Conservation (phyloP, 2,888 invertebrate genomes). For the Meteorus colon region DNA sequence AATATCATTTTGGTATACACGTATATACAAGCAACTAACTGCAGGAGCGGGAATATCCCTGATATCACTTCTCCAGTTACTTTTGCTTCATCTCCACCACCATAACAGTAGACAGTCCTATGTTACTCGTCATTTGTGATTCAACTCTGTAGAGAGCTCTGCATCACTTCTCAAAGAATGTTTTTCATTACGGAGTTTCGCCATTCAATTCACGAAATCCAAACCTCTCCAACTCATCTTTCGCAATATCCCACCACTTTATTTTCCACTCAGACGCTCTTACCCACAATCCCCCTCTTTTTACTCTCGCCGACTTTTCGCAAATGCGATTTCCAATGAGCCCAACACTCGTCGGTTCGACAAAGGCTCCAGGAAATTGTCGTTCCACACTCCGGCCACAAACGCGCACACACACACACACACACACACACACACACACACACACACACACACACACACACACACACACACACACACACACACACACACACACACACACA, state of each 20-base stretch:
- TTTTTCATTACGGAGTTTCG: slow-evolving; percentile 45
- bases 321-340: slow-evolving; percentile 50
- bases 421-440: too few species aligned
- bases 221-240: slow-evolving; percentile 19
- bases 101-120: slow-evolving; percentile 47
- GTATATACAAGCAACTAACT: not conserved
- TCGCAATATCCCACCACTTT: slow-evolving; percentile 24
- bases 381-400: slow-evolving; percentile 52
- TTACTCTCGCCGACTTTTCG: slow-evolving; percentile 43
- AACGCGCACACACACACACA: slow-evolving; percentile 17
- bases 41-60: slow-evolving; percentile 30
- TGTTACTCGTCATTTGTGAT: slow-evolving; percentile 44
- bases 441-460: too few species aligned
- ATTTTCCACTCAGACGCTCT: not conserved
- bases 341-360: slow-evolving; percentile 41
- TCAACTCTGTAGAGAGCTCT: slow-evolving; percentile 32
- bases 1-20: not conserved
- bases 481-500: too few species aligned
- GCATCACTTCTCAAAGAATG: slow-evolving; percentile 45
- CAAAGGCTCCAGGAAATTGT: slow-evolving; percentile 56
- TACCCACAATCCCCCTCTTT: not conserved
- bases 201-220: slow-evolving; percentile 38
- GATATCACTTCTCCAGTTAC: slow-evolving; percentile 23
- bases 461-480: too few species aligned
- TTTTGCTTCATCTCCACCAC: not conserved